Percentiles rank a stretch among this genome's conserved stretches.
phyloP scores from a whole-genome alignment of 2,113 vertebrate species.

The Psilopsiagon aymara region DNA sequence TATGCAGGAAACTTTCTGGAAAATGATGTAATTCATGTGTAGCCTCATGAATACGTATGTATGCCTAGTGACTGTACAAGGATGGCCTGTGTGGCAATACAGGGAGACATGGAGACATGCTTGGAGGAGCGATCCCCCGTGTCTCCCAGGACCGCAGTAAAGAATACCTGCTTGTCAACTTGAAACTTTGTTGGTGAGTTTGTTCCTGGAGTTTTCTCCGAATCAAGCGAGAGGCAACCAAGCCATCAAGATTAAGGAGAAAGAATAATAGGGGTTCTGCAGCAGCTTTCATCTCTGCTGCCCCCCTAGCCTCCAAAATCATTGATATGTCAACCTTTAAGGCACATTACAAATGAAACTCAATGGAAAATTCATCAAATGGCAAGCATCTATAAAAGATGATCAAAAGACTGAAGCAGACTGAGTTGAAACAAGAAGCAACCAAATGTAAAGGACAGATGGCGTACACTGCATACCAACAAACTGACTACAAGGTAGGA shows the following conservation, averaged over 20 bases:
- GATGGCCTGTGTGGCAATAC: too few species aligned
- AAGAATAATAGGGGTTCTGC: neutral
- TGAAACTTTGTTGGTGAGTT: too few species aligned
- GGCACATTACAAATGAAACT: neutral
- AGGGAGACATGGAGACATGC: too few species aligned
- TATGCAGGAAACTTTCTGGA: too few species aligned
- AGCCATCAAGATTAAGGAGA: neutral
- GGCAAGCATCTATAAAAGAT: neutral
- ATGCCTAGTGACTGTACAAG: too few species aligned
- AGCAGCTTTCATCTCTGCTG: neutral
- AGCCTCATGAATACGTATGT: too few species aligned
- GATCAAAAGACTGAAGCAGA: neutral
- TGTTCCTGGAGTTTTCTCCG: too few species aligned
- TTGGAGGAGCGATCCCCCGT: too few species aligned
- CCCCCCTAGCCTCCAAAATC: neutral
- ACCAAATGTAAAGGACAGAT: neutral
- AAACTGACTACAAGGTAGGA: neutral
- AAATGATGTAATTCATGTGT: too few species aligned
- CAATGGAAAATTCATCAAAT: neutral
- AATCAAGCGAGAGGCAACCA: neutral
- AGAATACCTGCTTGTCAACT: too few species aligned
- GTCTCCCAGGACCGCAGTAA: too few species aligned
- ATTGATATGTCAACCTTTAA: neutral
- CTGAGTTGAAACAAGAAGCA: neutral
- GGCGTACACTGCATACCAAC: neutral